These are phyloP conservation scores for Laterallus jamaicensis DNA, from an alignment of 2,113 vertebrate species.

Conservation along the genomic window DNA sequence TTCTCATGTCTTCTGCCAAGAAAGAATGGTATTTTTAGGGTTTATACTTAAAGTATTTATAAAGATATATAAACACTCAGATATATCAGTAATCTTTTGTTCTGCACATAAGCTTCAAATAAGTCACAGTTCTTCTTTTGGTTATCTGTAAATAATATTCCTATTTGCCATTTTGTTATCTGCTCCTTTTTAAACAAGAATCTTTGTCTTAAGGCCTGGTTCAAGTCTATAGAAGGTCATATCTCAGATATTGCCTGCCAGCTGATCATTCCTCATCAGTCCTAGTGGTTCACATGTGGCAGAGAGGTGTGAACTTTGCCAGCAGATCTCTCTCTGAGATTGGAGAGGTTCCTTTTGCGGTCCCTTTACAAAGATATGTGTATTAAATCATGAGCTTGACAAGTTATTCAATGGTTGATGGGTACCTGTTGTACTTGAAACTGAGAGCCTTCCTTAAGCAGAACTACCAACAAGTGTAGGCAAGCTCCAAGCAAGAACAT, in stretches of 20 bases:
- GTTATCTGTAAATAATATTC: neutral
- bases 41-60: neutral
- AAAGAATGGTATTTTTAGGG: neutral
- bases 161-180: neutral
- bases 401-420: neutral
- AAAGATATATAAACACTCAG: neutral
- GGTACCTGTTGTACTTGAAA: neutral
- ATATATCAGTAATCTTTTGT: neutral
- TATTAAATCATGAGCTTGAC: neutral
- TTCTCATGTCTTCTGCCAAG: neutral
- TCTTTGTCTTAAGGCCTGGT: neutral
- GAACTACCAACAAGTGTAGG: neutral
- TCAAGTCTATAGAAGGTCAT: neutral
- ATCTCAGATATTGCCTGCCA: neutral
- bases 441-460: neutral
- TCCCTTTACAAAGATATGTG: neutral
- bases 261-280: neutral
- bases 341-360: neutral
- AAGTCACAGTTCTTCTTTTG: neutral
- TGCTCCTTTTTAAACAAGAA: neutral
- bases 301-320: neutral
- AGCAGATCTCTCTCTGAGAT: neutral
- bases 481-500: neutral
- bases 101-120: neutral
- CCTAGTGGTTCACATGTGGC: rapidly evolving